These are phyloP conservation scores for Goniozus legneri DNA, from an alignment of 1,140 invertebrate genomes.

Conservation along the genomic window DNA sequence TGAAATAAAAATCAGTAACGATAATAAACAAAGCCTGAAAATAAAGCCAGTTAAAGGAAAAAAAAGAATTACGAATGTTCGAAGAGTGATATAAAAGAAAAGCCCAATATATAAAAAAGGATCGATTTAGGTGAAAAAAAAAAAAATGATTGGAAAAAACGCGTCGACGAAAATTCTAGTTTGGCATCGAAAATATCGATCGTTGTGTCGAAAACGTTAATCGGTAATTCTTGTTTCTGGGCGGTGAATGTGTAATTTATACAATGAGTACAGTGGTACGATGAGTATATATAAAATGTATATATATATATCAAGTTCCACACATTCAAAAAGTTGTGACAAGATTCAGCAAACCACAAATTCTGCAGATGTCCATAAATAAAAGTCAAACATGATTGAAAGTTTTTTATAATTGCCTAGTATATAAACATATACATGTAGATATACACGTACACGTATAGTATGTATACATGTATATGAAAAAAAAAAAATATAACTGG, in stretches of 20 bases:
- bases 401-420: slow-evolving; percentile 46
- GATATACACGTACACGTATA: too few relatives aligned
- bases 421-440: slow-evolving; percentile 31
- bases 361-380: slow-evolving; percentile 54
- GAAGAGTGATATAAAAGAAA: slow-evolving; percentile 37
- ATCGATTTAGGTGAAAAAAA: slow-evolving; percentile 29
- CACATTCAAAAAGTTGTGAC: slow-evolving; percentile 54
- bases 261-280: slow-evolving; percentile 54
- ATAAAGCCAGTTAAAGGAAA: slow-evolving; percentile 33
- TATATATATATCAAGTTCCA: slow-evolving; percentile 43
- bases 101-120: slow-evolving; percentile 39
- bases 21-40: slow-evolving; percentile 21
- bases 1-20: too few relatives aligned
- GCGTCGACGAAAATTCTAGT: too few relatives aligned
- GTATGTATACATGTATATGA: background rate
- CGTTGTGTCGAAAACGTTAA: slow-evolving; percentile 19
- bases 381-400: slow-evolving; percentile 54
- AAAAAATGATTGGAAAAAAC: slow-evolving; percentile 22
- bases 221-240: slow-evolving; percentile 37
- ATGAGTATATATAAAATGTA: slow-evolving; percentile 39
- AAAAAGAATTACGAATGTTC: slow-evolving; percentile 33
- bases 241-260: slow-evolving; percentile 55
- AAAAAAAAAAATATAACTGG: too few relatives aligned
- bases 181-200: too few relatives aligned
- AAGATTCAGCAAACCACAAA: slow-evolving; percentile 57